Evolutionary conservation across 2,113 vertebrate species (phyloP), one percentile per base, ranked within the genome.

Genomic region (Plotosus lineatus): DNA sequence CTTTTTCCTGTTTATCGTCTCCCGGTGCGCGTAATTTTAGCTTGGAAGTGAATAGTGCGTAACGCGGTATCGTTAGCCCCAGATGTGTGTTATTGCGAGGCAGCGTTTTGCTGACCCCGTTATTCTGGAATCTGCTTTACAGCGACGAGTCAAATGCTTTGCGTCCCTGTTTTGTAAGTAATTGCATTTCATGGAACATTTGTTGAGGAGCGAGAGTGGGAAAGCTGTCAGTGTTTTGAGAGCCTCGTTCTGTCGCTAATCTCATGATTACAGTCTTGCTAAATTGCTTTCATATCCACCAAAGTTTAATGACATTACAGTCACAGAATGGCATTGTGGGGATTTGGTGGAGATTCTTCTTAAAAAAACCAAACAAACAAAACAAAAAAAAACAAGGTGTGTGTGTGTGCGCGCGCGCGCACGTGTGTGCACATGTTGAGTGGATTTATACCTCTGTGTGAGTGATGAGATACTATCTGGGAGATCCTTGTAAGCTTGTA

Each of bases 241-340:
- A 86, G 83, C 56, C 69, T 28, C 23, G 78, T 83, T 80, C 74
- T 81, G 58, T 48, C 51, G 60, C 75, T 84, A 84, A 88, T 83
- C 78, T 85, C 56, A 55, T 84, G 83, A 86, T 86, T 86, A 86
- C 85, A 85, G 44, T 56, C 53, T 66, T 61, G 44, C 46, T 53
- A 77, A 85, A 88, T 86, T 85, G 48, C 84, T 86, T 86, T 87
- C 82, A 83, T 88, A 76, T 87, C 83, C 80, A 81, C 31, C 75
- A 63, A 71, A 85, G 74, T 76, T 85, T 84, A 87, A 86, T 88
- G 85, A 81, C 80, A 86, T 84, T 85, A 84, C 33, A 26, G 46
- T 26, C 66, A 46, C 66, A 69, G 11, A 46, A 46, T 72, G 26
- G 26, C 28, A 50, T 50, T 50, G 44, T 79, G 87, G 78, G 75